A percentile compares a stretch with the other conserved stretches of the same genome.
These are phyloP conservation scores for Saccopteryx bilineata DNA, from an alignment of 2,113 vertebrate genomes.

Conservation along the genomic window DNA sequence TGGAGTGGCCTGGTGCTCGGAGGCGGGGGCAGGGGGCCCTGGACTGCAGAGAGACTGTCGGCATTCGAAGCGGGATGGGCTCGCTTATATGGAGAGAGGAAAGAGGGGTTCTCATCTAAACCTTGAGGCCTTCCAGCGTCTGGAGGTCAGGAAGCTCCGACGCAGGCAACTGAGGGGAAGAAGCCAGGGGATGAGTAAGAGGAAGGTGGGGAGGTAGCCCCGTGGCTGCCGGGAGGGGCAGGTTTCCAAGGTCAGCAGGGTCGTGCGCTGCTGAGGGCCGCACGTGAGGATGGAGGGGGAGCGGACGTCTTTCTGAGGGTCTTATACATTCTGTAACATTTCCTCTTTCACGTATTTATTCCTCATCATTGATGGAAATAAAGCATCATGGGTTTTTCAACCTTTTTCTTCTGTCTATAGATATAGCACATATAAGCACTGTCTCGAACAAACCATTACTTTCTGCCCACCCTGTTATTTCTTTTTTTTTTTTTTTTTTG, in stretches of 20 bases:
- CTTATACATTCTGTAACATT: background rate
- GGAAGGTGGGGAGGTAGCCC: slow-evolving; percentile 51
- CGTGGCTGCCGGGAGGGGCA: background rate
- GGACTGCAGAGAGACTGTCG: background rate
- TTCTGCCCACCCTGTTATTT: background rate
- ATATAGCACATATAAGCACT: background rate
- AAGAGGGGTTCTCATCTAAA: background rate
- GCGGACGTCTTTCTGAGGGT: background rate
- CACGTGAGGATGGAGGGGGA: background rate
- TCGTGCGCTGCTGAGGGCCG: background rate
- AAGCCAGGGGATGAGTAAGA: slow-evolving; percentile 68
- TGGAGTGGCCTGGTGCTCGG: background rate
- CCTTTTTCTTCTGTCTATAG: background rate
- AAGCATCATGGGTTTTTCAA: background rate
- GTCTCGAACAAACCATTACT: background rate
- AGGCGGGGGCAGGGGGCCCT: background rate
- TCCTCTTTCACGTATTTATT: background rate
- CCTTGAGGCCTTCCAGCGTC: slow-evolving; percentile 19
- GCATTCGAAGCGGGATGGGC: background rate
- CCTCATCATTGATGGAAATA: background rate
- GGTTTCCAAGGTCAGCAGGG: background rate
- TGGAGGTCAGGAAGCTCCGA: slow-evolving; percentile 44
- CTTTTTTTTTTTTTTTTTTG: background rate
- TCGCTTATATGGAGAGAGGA: background rate
- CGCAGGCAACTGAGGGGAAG: slow-evolving; percentile 37